Base-by-base conservation (phyloP, 1,140 invertebrate species). In the Brachystomella parvula region DNA sequence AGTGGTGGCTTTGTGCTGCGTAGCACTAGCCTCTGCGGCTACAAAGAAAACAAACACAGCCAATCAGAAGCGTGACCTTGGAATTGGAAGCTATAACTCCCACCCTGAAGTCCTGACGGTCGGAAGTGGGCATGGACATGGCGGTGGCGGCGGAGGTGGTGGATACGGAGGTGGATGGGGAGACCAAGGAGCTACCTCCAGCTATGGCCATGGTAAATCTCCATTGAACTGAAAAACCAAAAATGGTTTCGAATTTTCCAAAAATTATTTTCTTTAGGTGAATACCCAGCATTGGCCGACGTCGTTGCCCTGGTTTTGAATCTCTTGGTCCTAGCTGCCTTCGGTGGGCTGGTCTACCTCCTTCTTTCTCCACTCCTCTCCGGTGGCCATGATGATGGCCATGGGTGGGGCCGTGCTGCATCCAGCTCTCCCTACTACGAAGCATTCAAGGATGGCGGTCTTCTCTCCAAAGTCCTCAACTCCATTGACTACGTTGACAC, bases 401-500 rank as follows among this genome's bases (percentile, higher is more conserved):
- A 70, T 60, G 72, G 72, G 31, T 73, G 72, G 72, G 72, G 72
- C 24, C 66, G 72, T 47, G 63, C 70, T 32, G 24, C 49, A 6
- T 65, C 62, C 33, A 59, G 9, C 29, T 70, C 71, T 61, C 72
- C 72, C 21, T 73, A 73, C 69, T 73, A 65, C 47, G 72, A 73
- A 59, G 67, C 72, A 32, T 47, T 73, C 67, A 73, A 73, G 72
- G 72, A 73, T 61, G 67, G 65, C 49, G 72, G 69, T 65, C 65
- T 73, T 44, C 58, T 73, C 28, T 69, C 66, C 62, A 67, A 69
- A 49, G 72, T 73, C 32, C 69, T 73, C 61, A 73, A 73, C 67
- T 65, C 61, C 66, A 73, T 73, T 59, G 72, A 73, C 72, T 73
- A 73, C 69, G 72, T 73, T 30, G 72, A 73, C 44, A 71, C 72